Evolutionary conservation across 2,888 invertebrate species (phyloP).

Genomic region (Lapara coniferarum): DNA sequence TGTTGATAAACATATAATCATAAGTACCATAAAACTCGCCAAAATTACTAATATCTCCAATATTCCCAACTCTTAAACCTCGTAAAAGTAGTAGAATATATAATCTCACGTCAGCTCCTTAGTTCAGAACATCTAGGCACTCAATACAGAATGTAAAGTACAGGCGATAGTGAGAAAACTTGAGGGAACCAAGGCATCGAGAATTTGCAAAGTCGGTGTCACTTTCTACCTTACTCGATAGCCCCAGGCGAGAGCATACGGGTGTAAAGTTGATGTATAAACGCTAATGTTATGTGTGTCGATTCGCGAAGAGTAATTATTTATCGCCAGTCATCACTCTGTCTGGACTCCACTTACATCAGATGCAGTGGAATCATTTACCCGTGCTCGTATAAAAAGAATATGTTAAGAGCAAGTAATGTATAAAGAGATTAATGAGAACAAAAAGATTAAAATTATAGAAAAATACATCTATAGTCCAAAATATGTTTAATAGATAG

Average conservation of each 20-base stretch:
- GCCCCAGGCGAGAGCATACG: constrained; percentile 25
- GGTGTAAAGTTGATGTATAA: neutral
- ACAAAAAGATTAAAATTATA: too few relatives aligned
- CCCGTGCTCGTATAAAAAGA: too few relatives aligned
- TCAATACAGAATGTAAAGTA: constrained; percentile 36
- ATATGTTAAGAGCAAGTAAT: too few relatives aligned
- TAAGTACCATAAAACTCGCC: too few relatives aligned
- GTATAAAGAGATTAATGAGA: too few relatives aligned
- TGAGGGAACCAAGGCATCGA: constrained; percentile 27
- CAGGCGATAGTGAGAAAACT: constrained; percentile 36
- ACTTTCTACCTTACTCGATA: constrained; percentile 34
- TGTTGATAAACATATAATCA: too few relatives aligned
- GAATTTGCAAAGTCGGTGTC: constrained; percentile 35
- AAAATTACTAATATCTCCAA: neutral
- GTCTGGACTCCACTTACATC: too few relatives aligned
- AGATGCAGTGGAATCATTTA: too few relatives aligned
- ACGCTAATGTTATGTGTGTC: neutral
- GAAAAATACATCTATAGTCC: too few relatives aligned
- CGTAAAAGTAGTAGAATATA: neutral
- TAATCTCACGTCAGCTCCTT: neutral
- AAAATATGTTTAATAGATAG: too few relatives aligned
- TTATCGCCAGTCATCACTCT: too few relatives aligned
- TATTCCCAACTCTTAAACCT: neutral
- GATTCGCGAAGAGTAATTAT: too few relatives aligned
- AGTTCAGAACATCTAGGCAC: constrained; percentile 2